These are phyloP conservation scores for Enteromius trimaculatus DNA, from an alignment of 2,797 vertebrate species.

Conservation along the genomic window DNA sequence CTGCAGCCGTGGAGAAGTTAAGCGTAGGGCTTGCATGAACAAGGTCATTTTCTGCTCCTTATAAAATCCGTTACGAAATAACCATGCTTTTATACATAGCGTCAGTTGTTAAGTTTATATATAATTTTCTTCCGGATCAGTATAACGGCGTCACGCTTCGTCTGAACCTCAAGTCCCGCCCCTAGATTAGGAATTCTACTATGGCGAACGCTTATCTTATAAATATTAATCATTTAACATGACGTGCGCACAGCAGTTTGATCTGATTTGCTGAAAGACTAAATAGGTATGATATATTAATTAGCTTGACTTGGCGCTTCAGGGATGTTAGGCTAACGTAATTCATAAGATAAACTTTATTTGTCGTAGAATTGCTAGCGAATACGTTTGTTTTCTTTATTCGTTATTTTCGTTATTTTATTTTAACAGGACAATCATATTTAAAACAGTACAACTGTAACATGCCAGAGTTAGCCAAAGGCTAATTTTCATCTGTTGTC, in stretches of 20 bases:
- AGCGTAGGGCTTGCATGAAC: background rate
- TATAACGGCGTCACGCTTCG: background rate
- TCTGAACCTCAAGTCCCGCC: conserved; percentile 3
- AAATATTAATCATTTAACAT: background rate
- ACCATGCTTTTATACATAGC: background rate
- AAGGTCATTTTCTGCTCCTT: conserved; percentile 27
- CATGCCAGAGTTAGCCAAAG: too few relatives aligned
- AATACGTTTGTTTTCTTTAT: background rate
- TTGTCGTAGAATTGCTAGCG: background rate
- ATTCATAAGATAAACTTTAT: background rate
- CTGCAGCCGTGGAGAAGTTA: background rate
- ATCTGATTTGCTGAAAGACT: background rate
- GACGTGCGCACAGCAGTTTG: background rate
- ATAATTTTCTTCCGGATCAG: conserved; percentile 44
- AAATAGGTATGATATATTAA: background rate
- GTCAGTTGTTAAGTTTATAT: background rate
- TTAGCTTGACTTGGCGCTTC: background rate
- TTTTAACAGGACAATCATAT: too few relatives aligned
- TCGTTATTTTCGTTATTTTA: too few relatives aligned
- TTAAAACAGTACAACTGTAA: too few relatives aligned
- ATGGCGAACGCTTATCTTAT: background rate
- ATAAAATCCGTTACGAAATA: background rate
- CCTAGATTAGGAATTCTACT: background rate
- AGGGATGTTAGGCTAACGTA: background rate
- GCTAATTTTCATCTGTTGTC: too few relatives aligned